phyloP scores from a whole-genome alignment of 35 echinoderm and acorn worm genomes.

The Holothuria glaberrima region DNA sequence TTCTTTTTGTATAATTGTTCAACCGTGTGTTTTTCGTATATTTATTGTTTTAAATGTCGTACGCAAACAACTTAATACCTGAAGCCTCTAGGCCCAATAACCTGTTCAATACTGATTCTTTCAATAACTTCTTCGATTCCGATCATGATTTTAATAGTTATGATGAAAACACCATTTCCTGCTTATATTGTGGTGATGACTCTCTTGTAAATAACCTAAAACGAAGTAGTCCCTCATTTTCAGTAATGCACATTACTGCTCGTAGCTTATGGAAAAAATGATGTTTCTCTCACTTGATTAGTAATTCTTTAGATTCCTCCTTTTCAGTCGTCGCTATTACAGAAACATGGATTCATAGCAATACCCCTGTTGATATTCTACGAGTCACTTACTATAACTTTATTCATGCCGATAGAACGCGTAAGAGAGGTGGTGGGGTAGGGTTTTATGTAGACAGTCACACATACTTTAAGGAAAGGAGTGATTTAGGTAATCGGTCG shows the following conservation, averaged over 20 bases:
- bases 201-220: constrained; percentile 5
- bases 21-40: not conserved
- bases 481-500: not conserved
- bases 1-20: not conserved
- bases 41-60: not conserved
- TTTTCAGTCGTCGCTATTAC: constrained; percentile 16
- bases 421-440: constrained; percentile 11
- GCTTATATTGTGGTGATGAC: not conserved
- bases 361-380: not conserved
- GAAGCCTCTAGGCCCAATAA: not conserved
- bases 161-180: not conserved
- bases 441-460: not conserved
- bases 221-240: not conserved
- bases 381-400: not conserved
- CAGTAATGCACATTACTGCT: constrained; percentile 3
- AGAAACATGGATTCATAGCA: constrained; percentile 15
- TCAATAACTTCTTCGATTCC: not conserved
- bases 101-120: not conserved
- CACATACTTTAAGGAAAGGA: not conserved
- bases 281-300: constrained; percentile 9
- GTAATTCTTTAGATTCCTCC: not conserved
- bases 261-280: constrained; percentile 23
- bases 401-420: not conserved
- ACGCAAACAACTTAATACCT: not conserved
- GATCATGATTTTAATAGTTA: not conserved